These are phyloP conservation scores for Heliothis subflexa DNA, from an alignment of 1,140 invertebrate genomes.

Conservation along the genomic window DNA sequence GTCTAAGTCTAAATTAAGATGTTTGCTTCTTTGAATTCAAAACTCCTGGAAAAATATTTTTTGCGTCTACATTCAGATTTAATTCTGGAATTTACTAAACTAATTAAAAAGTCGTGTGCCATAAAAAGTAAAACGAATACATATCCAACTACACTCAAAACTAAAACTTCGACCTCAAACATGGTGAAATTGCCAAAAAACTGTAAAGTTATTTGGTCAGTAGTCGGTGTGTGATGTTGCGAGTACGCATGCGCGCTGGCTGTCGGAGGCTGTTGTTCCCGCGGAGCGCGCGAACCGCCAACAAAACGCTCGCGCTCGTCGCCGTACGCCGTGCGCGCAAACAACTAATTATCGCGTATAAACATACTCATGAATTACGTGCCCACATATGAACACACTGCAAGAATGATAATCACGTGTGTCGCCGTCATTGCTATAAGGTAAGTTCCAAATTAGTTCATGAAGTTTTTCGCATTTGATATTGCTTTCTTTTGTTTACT, in stretches of 20 bases:
- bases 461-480: not conserved
- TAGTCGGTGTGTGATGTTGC: not conserved
- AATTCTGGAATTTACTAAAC: too few species aligned
- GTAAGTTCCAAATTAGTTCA: constrained; percentile 5
- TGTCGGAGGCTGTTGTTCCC: constrained; percentile 7
- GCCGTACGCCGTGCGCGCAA: constrained; percentile 57
- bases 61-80: too few species aligned
- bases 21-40: too few species aligned
- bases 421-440: not conserved
- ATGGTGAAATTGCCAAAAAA: constrained; percentile 3
- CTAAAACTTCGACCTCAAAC: not conserved
- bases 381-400: not conserved
- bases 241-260: constrained; percentile 58
- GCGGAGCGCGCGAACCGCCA: constrained; percentile 42
- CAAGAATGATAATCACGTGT: constrained; percentile 10
- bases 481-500: not conserved
- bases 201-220: not conserved
- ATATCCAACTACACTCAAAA: not conserved
- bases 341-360: constrained; percentile 42
- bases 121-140: not conserved
- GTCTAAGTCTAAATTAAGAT: not conserved
- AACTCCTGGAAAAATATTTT: too few species aligned
- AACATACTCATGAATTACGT: constrained; percentile 20
- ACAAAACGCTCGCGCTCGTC: constrained; percentile 46
- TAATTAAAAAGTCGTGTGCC: too few species aligned